Base-by-base conservation (phyloP, 2,797 vertebrate species). In the Schizopygopsis malacanthus region DNA sequence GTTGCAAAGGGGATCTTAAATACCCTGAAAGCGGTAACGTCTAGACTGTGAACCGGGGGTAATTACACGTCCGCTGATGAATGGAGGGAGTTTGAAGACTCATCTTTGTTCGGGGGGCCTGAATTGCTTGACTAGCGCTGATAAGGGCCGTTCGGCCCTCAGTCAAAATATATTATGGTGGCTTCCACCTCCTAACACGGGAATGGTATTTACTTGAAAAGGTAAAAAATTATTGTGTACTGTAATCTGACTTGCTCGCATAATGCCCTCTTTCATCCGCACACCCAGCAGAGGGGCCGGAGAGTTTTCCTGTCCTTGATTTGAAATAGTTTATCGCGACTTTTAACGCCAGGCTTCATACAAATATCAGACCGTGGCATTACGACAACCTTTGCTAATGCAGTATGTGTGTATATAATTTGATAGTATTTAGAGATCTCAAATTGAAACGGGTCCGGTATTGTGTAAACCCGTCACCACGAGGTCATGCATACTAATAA, bases 31-130 rank as follows among this genome's bases (percentile, higher is more conserved):
- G 97, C 96, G 96, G 96, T 97, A 97, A 96, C 95, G 97, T 98
- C 97, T 98, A 98, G 97, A 97, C 97, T 96, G 95, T 96, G 97
- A 98, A 97, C 96, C 92, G 94, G 96, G 97, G 97, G 97, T 98
- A 99, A 99, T 99, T 99, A 99, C 97, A 99, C 95, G 97, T 98
- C 97, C 95, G 96, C 95, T 94, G 93, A 94, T 98, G 97, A 99
- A 98, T 98, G 96, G 97, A 94, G 94, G 95, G 94, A 92, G 92
- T 97, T 97, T 97, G 97, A 96, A 96, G 97, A 97, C 97, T 95
- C 96, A 96, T 95, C 97, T 96, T 97, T 97, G 97, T 97, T 96
- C 95, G 92, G 94, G 93, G 87, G 93, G 93, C 94, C 93, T 96
- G 96, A 98, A 96, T 97, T 95, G 96, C 93, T 95, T 95, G 93